Base-by-base conservation (phyloP, 1,140 invertebrate genomes). In the Cherax destructor region DNA sequence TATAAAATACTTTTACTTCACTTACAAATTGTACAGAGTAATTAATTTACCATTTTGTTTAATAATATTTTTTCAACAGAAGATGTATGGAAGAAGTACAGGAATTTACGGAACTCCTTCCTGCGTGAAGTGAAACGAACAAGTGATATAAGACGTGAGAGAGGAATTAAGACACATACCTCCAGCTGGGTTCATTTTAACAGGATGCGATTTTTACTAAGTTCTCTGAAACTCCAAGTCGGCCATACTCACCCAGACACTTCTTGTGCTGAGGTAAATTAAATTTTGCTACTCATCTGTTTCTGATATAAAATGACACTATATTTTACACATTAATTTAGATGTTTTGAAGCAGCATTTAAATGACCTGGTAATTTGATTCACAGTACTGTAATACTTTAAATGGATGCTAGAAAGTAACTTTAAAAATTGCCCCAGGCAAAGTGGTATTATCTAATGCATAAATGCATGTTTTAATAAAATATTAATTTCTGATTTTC, bases 141-240 rank as follows among this genome's bases (percentile, higher is more conserved):
- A n/a, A 56, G 56, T 81, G 79, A 52, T 10, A 52, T 30, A 4
- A 21, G 50, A 9, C 49, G 79, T n/a, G 50, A 81, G 79, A n/a
- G 18, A 56, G 56, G 50, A 4, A 13, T 59, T 52, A 47, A 81
- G 7, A 9, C 18, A 24, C 16, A 81, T 59, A 47, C n/a, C n/a
- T 81, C 79, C 49, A 81, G 49, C 4, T 81, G 79, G 79, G 50
- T 81, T 13, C 79, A 81, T 47, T 81, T 81, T 47, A 81, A 81
- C 47, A 52, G 79, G 30, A 56, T 81, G 79, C 79, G 50, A 21
- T 81, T 56, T 18, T 16, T 81, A 47, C 11, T 81, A 13, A 30
- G 21, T 56, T 13, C 50, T 13, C 3, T 59, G 50, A 81, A 81
- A 7, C n/a, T 74, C n/a, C 24, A 30, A 9, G 5, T 24, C 11